phyloP scores from a whole-genome alignment of 2,888 invertebrate species.

The Dasypogon diadema region DNA sequence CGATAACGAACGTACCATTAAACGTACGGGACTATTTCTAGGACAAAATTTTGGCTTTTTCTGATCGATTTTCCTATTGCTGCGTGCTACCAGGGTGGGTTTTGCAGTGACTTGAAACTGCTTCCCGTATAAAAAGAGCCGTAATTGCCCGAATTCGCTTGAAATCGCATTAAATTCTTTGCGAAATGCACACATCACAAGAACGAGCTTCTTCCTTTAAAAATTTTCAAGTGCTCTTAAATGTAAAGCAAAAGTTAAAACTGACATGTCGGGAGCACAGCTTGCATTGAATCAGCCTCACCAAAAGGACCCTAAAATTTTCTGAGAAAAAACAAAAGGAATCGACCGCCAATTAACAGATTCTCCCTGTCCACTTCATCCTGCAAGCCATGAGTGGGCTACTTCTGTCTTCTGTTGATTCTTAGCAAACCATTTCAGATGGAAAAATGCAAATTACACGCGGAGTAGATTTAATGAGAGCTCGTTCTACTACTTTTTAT shows the following conservation, averaged over 20 bases:
- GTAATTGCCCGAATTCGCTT: not conserved
- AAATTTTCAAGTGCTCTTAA: slow-evolving; percentile 20
- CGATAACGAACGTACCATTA: not conserved
- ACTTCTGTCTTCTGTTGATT: slow-evolving; percentile 40
- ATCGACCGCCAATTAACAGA: slow-evolving; percentile 51
- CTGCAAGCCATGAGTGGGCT: slow-evolving; percentile 21
- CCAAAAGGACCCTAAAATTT: not conserved
- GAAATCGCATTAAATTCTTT: slow-evolving; percentile 6
- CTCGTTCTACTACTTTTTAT: slow-evolving; percentile 49
- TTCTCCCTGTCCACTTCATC: slow-evolving; percentile 40
- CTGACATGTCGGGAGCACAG: slow-evolving; percentile 36
- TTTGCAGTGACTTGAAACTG: too few species aligned
- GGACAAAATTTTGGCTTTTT: not conserved
- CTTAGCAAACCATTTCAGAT: slow-evolving; percentile 49
- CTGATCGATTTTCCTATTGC: slow-evolving; percentile 10
- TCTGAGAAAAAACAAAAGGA: slow-evolving; percentile 41
- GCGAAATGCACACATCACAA: not conserved
- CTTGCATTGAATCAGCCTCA: not conserved
- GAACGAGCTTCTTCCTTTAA: not conserved
- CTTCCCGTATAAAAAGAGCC: too few species aligned
- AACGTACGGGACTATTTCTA: not conserved
- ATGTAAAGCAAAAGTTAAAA: slow-evolving; percentile 28
- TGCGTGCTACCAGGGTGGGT: not conserved
- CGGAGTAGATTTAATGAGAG: slow-evolving; percentile 50
- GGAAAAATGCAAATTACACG: slow-evolving; percentile 51